Percentiles rank a stretch among this genome's conserved stretches.
These are phyloP conservation scores for Sarcoramphus papa DNA, from an alignment of 2,797 vertebrate genomes.

Conservation along the genomic window DNA sequence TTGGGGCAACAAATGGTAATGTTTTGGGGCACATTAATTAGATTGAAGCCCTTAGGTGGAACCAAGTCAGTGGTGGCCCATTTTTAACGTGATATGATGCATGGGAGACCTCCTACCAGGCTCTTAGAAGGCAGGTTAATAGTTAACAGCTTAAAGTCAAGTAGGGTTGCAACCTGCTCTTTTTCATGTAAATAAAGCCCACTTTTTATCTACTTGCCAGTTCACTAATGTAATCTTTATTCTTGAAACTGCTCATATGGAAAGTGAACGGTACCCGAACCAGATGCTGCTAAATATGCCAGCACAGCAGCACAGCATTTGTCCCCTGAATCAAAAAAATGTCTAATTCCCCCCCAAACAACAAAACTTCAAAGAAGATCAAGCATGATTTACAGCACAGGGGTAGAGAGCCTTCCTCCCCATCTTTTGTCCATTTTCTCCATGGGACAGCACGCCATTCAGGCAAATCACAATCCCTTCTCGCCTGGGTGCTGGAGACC, in stretches of 20 bases:
- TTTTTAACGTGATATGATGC: not conserved
- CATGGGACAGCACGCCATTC: not conserved
- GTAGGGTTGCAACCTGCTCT: not conserved
- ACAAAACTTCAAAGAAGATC: not conserved
- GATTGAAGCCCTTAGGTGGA: not conserved
- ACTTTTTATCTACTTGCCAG: not conserved
- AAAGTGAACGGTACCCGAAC: not conserved
- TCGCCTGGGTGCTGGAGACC: not conserved
- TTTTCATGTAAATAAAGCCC: slow-evolving; percentile 7
- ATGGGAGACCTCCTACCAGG: not conserved
- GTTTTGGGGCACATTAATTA: not conserved
- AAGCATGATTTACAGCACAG: not conserved
- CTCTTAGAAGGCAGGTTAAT: not conserved
- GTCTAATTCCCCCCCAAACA: not conserved
- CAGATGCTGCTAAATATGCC: not conserved
- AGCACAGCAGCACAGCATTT: not conserved
- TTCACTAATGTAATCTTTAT: not conserved
- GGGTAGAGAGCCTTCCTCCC: not conserved
- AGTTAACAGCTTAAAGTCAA: not conserved
- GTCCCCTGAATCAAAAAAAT: not conserved
- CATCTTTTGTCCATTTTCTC: not conserved
- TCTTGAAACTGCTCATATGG: not conserved
- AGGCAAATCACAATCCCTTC: not conserved
- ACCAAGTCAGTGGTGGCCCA: not conserved
- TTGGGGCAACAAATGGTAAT: not conserved